Evolutionary conservation across 2,888 invertebrate species (phyloP).

Genomic region (Epirrhoe tristata): DNA sequence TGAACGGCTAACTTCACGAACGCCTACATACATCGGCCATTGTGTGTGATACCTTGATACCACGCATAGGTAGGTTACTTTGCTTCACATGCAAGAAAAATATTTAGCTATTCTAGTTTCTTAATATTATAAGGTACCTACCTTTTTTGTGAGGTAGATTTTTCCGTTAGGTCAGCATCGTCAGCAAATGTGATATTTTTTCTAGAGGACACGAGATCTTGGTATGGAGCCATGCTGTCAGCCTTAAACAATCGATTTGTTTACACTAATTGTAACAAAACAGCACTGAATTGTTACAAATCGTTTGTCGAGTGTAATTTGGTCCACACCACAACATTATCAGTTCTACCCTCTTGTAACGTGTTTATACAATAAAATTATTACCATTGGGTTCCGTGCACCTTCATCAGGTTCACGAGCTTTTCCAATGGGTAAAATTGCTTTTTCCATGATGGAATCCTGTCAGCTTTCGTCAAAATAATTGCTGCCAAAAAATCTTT

Average conservation of each 20-base stretch:
- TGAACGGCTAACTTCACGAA: too few species aligned
- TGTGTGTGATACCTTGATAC: too few species aligned
- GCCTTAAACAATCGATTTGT: constrained; percentile 33
- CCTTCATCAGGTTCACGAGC: constrained; percentile 70
- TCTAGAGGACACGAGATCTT: constrained; percentile 34
- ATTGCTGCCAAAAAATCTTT: constrained; percentile 4
- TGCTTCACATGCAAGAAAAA: too few species aligned
- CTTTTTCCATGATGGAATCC: constrained; percentile 55
- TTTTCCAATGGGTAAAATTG: constrained; percentile 62
- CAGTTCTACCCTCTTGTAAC: too few species aligned
- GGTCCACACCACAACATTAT: too few species aligned
- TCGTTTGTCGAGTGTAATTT: neutral
- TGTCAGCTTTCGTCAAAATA: constrained; percentile 16
- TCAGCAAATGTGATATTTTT: constrained; percentile 57
- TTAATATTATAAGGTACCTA: too few species aligned
- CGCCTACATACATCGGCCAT: too few species aligned
- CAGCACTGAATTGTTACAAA: neutral
- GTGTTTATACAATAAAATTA: neutral
- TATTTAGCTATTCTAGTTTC: too few species aligned
- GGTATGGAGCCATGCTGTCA: constrained; percentile 45
- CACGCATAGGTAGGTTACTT: too few species aligned
- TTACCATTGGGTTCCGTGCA: constrained; percentile 64
- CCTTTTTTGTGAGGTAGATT: constrained; percentile 59
- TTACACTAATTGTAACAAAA: neutral
- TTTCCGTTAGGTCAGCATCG: constrained; percentile 50